A percentile compares a stretch with the other conserved stretches of the same genome.
Conservation (phyloP, 1,140 invertebrate species). For the Glossosoma conforme region DNA sequence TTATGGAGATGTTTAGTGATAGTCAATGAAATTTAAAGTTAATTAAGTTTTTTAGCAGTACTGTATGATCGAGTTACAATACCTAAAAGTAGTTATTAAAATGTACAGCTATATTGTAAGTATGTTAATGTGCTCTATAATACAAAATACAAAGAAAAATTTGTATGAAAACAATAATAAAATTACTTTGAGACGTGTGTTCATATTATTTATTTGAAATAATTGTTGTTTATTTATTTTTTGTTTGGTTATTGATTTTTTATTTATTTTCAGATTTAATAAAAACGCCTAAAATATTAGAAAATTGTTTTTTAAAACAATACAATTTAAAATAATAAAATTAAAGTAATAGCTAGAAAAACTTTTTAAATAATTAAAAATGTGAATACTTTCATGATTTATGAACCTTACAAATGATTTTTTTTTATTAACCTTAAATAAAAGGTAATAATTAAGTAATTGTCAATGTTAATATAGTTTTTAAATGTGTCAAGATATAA, state of each 20-base stretch:
- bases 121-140: slow-evolving; percentile 32
- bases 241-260: slow-evolving; percentile 16
- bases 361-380: background rate
- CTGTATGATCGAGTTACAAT: slow-evolving; percentile 30
- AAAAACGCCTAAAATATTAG: no score
- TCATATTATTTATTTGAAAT: slow-evolving; percentile 18
- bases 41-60: slow-evolving; percentile 24
- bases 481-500: no score
- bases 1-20: slow-evolving; percentile 8
- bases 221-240: background rate
- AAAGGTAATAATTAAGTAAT: no score
- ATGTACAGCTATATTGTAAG: slow-evolving; percentile 29
- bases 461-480: no score
- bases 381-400: no score
- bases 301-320: background rate
- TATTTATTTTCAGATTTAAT: background rate
- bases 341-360: background rate
- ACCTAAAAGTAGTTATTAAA: slow-evolving; percentile 25
- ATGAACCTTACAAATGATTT: no score
- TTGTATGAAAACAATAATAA: slow-evolving; percentile 33
- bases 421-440: no score
- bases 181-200: slow-evolving; percentile 32
- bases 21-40: slow-evolving; percentile 19
- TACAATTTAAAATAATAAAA: slow-evolving; percentile 1
- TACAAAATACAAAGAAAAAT: slow-evolving; percentile 31